A percentile compares a stretch with the other conserved stretches of the same genome.
Evolutionary conservation across 1,140 invertebrate species (phyloP).

Genomic region (Phymastichus coffea): DNA sequence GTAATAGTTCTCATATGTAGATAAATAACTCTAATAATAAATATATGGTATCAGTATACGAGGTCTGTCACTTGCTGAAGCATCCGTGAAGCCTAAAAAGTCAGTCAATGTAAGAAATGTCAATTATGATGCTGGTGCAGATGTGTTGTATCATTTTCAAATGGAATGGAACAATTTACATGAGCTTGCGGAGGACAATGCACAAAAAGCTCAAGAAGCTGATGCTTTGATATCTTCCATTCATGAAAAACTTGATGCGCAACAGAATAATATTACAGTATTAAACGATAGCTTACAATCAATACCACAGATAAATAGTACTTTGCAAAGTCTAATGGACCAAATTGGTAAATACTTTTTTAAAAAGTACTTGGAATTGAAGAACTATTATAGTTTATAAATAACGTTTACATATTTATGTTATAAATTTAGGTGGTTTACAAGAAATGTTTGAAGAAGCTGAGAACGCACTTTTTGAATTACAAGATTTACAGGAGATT

Average conservation of each 20-base stretch:
- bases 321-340: slow-evolving; percentile 61
- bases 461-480: slow-evolving; percentile 60
- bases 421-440: slow-evolving; percentile 54
- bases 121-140: slow-evolving; percentile 62
- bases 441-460: slow-evolving; percentile 66
- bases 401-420: not conserved
- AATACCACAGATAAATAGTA: slow-evolving; percentile 62
- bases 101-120: slow-evolving; percentile 40
- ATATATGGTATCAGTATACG: slow-evolving; percentile 44
- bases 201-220: slow-evolving; percentile 59
- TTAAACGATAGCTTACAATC: slow-evolving; percentile 58
- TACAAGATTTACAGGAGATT: slow-evolving; percentile 68
- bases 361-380: slow-evolving; percentile 2
- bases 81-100: slow-evolving; percentile 42
- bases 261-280: slow-evolving; percentile 58
- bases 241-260: slow-evolving; percentile 57
- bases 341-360: slow-evolving; percentile 57
- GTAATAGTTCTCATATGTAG: too few relatives aligned
- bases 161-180: slow-evolving; percentile 67
- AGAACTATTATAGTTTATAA: not conserved
- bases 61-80: slow-evolving; percentile 43
- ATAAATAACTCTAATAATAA: not conserved
- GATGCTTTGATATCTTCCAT: slow-evolving; percentile 61
- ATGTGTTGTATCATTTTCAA: slow-evolving; percentile 65
- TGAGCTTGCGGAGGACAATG: slow-evolving; percentile 64